Conservation (phyloP, 2,888 invertebrate species). For the Nycteola revayana region DNA sequence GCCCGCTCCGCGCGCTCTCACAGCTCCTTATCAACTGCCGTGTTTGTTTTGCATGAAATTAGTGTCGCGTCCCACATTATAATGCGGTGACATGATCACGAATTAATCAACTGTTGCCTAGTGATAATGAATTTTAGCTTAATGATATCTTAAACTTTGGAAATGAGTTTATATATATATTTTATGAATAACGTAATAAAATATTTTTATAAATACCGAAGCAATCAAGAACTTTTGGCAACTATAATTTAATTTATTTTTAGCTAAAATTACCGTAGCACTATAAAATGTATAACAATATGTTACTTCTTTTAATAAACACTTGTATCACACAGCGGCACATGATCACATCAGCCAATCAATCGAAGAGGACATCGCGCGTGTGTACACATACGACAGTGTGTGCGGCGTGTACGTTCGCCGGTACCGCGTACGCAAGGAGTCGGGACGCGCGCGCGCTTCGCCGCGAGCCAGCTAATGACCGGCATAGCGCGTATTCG, state of each 20-base stretch:
- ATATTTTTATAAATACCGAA: not conserved
- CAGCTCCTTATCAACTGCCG: slow-evolving; percentile 54
- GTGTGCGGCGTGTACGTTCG: slow-evolving; percentile 24
- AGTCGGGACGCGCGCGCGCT: slow-evolving; percentile 63
- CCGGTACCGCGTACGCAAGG: slow-evolving; percentile 50
- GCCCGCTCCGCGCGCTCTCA: slow-evolving; percentile 33
- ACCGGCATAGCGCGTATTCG: slow-evolving; percentile 75
- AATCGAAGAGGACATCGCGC: slow-evolving; percentile 35
- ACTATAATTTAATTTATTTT: too few relatives aligned
- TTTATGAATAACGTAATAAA: too few relatives aligned
- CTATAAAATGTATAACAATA: too few relatives aligned
- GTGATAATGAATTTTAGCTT: slow-evolving; percentile 32
- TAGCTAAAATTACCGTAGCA: not conserved
- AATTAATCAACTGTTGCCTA: slow-evolving; percentile 52
- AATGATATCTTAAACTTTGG: slow-evolving; percentile 11
- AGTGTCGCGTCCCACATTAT: slow-evolving; percentile 57
- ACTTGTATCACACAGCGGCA: slow-evolving; percentile 42
- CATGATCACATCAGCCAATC: slow-evolving; percentile 44
- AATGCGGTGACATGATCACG: slow-evolving; percentile 55
- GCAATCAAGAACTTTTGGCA: too few relatives aligned
- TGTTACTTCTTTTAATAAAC: slow-evolving; percentile 7
- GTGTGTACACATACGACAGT: slow-evolving; percentile 23
- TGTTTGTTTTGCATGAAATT: slow-evolving; percentile 75
- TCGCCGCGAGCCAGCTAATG: slow-evolving; percentile 73
- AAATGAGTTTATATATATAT: slow-evolving; percentile 1